Base-by-base conservation (phyloP, 2,113 vertebrate species). In the Ceyx melanurus region DNA sequence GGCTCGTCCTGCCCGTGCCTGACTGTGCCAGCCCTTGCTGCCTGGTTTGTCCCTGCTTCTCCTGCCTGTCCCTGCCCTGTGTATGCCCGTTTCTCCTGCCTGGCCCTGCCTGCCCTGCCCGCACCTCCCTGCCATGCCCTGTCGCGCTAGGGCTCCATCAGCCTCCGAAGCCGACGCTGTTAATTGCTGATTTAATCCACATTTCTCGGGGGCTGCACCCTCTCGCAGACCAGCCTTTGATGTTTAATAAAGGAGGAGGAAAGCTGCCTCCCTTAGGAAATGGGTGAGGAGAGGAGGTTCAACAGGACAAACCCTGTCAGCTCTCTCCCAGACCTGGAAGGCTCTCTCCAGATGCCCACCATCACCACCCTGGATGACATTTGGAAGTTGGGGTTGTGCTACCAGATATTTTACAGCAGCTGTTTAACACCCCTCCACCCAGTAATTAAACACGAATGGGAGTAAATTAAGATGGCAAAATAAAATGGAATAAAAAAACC, bases 401-500 rank as follows among this genome's bases (percentile, higher is more conserved):
- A 82, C 66, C 42, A 93, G 91, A 90, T 86, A 84, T 94, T 97
- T 97, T 83, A 94, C 84, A 89, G 89, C 95, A 96, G 94, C 94
- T 96, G 93, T 90, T 97, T 93, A 96, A 96, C 82, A 62, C 97
- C 97, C 92, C 93, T 82, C 95, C 96, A 96, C 95, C 96, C 95
- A 89, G 94, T 96, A 97, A 98, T 97, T 98, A 97, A 96, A 97
- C 80, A 93, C 12, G 68, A 96, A 95, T 58, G 64, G 76, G 81
- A 97, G 82, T 96, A 96, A 94, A 97, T 97, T 94, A 97, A 97
- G 97, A 95, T 37, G 73, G 96, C 80, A 94, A 95, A 90, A 82
- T 88, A 91, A 97, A 96, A 97, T 29, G 46, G 97, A 97, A 97
- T 96, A 95, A 97, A 97, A 97, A 97, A 94, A 4, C 77, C 82